Base-by-base conservation (phyloP, 2,797 vertebrate species). In the Champsocephalus esox region DNA sequence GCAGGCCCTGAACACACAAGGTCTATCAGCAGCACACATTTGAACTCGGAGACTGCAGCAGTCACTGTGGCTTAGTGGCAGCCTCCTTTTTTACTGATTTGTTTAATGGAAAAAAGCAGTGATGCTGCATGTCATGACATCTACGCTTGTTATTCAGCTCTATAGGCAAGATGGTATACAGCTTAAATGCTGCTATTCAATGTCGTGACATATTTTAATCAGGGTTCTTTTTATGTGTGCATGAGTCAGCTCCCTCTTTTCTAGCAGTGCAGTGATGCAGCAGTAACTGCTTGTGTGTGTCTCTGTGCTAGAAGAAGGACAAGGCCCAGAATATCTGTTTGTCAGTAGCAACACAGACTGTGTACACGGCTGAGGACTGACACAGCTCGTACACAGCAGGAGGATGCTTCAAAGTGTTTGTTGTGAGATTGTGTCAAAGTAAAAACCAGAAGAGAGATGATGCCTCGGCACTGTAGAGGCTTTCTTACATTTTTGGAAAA, bases 11-110 rank as follows among this genome's bases (percentile, higher is more conserved):
- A 81, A 74, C 51, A 19, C 71, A 64, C 75, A 57, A 70, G 46
- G 73, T 80, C 72, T 63, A 64, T 81, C 38, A 1, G 51, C 50
- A 32, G 51, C 50, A 32, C 74, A 73, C 71, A 56, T 81, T 62
- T 73, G 63, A 88, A 73, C 74, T 76, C 50, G 11, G 71, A 59
- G 71, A 82, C 86, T 89, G 87, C 87, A 88, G 84, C 61, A 80
- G 79, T 86, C 75, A 28, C 63, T 24, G 46, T 45, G 64, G 69
- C 67, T 73, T 17, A 13, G 75, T 59, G 58, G 70, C 74, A 59
- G 56, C 65, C 54, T 73, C 50, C 24, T 4, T 59, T 79, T 79
- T 60, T 28, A 28, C 49, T 72, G 14, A 73, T 66, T 77, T 63
- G 56, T 75, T 59, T 61, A 48, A 69, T 73, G 49, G 72, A 76